Base-by-base conservation (phyloP, 2,797 vertebrate species). In the Pseudocheirus occidentalis region DNA sequence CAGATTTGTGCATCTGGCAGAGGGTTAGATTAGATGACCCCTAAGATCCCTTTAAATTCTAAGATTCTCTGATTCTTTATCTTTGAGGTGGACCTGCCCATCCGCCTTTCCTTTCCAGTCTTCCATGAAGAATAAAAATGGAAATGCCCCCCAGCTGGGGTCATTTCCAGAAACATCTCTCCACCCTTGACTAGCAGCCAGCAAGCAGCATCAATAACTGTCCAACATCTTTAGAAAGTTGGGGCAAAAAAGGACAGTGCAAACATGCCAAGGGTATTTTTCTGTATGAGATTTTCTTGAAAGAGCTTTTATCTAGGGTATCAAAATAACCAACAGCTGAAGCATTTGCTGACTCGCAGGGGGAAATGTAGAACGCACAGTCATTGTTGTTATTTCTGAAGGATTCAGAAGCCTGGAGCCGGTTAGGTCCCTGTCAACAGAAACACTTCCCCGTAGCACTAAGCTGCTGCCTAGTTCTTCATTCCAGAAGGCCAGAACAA, bases 271-370 rank as follows among this genome's bases (percentile, higher is more conserved):
- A 96, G 93, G 94, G 91, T 93, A 93, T 96, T 97, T 95, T 96
- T 73, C 96, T 96, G 95, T 28, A 92, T 94, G 95, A 90, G 95
- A 96, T 98, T 97, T 97, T 97, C 98, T 97, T 94, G 93, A 97
- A 97, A 97, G 97, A 97, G 97, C 96, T 96, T 97, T 97, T 96
- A 96, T 95, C 96, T 96, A 96, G 89, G 59, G 93, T 96, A 97
- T 98, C 97, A 97, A 98, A 98, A 98, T 98, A 98, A 97, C 97
- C 95, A 96, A 94, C 96, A 97, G 97, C 95, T 96, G 97, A 97
- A 96, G 94, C 90, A 92, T 97, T 97, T 95, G 97, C 97, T 97
- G 97, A 96, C 95, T 97, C 5, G 94, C 96, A 95, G 96, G 97
- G 95, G 92, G 93, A 96, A 96, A 90, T 96, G 94, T 94, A 94